Evolutionary conservation across 2,113 vertebrate species (phyloP).

Genomic region (Cololabis saira): DNA sequence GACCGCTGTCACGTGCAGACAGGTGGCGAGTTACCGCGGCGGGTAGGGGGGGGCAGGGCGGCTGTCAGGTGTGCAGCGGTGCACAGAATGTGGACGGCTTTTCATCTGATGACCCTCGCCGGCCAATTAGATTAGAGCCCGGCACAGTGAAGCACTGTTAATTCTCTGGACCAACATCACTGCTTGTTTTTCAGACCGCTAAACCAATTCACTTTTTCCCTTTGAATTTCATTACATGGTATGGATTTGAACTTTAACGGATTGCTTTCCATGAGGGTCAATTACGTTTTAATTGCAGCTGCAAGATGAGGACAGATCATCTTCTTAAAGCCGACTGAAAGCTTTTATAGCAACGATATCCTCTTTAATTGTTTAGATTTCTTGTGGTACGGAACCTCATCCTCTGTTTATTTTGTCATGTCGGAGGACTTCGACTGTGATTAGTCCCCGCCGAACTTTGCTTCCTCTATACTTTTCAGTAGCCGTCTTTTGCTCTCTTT

Average conservation of each 20-base stretch:
- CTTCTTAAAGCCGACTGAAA: no score
- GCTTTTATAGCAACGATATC: no score
- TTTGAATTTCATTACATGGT: not conserved
- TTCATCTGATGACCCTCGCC: slow-evolving; percentile 45
- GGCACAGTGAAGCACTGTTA: slow-evolving; percentile 41
- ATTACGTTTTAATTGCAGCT: no score
- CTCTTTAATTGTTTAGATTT: not conserved
- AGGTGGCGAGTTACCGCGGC: not conserved
- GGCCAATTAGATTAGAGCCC: slow-evolving; percentile 47
- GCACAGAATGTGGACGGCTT: slow-evolving; percentile 24
- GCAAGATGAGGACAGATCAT: no score
- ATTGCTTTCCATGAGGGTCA: not conserved
- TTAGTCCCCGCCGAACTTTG: no score
- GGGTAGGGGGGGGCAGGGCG: not conserved
- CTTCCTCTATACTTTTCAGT: no score
- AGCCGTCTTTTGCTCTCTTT: slow-evolving; percentile 22
- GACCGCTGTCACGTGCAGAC: slow-evolving; percentile 10
- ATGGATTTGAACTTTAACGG: not conserved
- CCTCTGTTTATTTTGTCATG: not conserved
- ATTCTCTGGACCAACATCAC: slow-evolving; percentile 46
- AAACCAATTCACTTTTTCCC: slow-evolving; percentile 45
- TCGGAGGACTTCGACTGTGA: no score
- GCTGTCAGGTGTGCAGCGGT: not conserved
- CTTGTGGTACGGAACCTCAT: not conserved
- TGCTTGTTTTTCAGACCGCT: slow-evolving; percentile 39